Conservation (phyloP, 35 echinoderm and acorn worm species). For the Stichopus chloronotus region DNA sequence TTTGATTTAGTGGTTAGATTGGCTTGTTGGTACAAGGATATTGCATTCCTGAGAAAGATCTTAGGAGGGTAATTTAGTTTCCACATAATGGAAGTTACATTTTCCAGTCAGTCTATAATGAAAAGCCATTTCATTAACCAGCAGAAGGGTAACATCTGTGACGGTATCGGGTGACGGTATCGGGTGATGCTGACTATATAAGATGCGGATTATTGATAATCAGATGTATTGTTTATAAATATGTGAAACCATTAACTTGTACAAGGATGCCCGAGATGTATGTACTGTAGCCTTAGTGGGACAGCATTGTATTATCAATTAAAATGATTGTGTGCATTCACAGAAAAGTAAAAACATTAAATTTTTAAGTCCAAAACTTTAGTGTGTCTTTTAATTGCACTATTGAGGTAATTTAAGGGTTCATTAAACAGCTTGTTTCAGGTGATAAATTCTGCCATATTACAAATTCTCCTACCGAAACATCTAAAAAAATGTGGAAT, state of each 20-base stretch:
- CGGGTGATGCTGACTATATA: neutral
- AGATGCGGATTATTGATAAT: neutral
- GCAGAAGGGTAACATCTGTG: neutral
- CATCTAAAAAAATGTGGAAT: too few species aligned
- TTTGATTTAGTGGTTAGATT: slow-evolving; percentile 2
- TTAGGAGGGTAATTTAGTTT: neutral
- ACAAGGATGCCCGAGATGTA: neutral
- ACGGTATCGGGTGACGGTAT: neutral
- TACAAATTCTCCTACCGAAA: too few species aligned
- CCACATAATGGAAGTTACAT: slow-evolving; percentile 24
- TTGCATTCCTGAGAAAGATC: slow-evolving; percentile 6
- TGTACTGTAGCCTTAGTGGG: neutral
- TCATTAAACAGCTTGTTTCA: too few species aligned
- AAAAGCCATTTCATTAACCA: neutral
- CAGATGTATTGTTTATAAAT: neutral
- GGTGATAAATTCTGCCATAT: too few species aligned
- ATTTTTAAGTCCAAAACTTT: too few species aligned
- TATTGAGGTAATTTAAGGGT: too few species aligned
- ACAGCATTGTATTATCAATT: neutral
- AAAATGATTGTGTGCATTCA: too few species aligned
- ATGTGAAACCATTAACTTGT: neutral
- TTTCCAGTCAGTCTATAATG: neutral
- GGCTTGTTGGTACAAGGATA: neutral
- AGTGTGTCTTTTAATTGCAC: too few species aligned
- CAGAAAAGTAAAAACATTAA: too few species aligned